Evolutionary conservation across 2,888 invertebrate genomes (phyloP).

Genomic region (Dolichomitus sp.): DNA sequence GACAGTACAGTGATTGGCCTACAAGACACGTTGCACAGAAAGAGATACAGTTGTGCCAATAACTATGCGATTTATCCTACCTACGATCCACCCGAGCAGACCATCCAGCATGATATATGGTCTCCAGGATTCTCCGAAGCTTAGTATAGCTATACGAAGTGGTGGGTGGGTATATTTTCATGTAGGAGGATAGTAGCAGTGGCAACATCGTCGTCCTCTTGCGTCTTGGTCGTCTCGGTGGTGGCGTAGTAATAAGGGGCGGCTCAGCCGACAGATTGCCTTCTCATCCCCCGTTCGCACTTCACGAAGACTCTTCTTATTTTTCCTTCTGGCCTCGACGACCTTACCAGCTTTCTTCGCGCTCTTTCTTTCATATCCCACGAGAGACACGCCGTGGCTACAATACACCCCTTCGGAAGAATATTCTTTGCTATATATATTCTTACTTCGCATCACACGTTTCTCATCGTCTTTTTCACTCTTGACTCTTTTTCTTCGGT

Average conservation of each 20-base stretch:
- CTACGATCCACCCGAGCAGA: constrained; percentile 1
- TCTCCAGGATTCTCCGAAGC: constrained; percentile 39
- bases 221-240: constrained; percentile 64
- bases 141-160: constrained; percentile 14
- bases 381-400: not conserved
- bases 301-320: constrained; percentile 44
- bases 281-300: constrained; percentile 70
- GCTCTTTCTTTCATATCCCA: not conserved
- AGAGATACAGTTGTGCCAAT: constrained; percentile 12
- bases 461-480: not conserved
- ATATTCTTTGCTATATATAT: not conserved
- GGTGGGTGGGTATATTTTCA: constrained; percentile 73
- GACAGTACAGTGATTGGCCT: not conserved
- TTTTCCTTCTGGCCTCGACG: constrained; percentile 39
- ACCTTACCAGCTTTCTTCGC: constrained; percentile 37
- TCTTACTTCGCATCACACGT: not conserved
- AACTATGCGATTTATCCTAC: constrained; percentile 11
- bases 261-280: constrained; percentile 82
- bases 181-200: constrained; percentile 69
- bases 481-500: not conserved
- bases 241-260: constrained; percentile 81
- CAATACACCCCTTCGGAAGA: not conserved
- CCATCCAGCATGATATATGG: constrained; percentile 26
- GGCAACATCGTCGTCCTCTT: constrained; percentile 69
- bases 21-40: not conserved